Evolutionary conservation across 1,140 invertebrate species (phyloP), one percentile per base, ranked within the genome.

Genomic region (Linepithema humile): DNA sequence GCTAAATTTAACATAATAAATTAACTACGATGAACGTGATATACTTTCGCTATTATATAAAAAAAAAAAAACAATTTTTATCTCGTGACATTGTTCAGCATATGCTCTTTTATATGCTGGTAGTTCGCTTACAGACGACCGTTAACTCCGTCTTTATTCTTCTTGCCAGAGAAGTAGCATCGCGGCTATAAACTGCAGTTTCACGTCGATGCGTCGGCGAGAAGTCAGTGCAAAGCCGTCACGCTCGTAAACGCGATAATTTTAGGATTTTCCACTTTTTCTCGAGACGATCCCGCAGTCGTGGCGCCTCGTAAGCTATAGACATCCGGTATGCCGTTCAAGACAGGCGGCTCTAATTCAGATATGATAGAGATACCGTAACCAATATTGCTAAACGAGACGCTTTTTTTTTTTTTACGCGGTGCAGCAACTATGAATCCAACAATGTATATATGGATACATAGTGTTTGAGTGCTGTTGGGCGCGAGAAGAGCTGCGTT

Each of bases 171-270:
- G 23, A 20, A 53, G 45, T 40, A 78, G 57, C n/a, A 23, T 53
- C 48, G 62, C 48, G 64, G 35, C n/a, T 65, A 6, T 80, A 80
- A 78, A 80, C 0, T 35, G 17, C 17, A 20, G 75, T 35, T 32
- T 55, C 75, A 32, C 29, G 57, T 15, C 57, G 55, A 15, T 17
- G 12, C 17, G 62, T 1, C 38, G 50, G 48, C 62, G 60, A 69
- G 12, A 38, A 48, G 35, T 78, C 75, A 40, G 45, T 15, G 64
- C 23, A 55, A 55, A 80, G 26, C 26, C 48, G 23, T 55, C n/a
- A 23, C n/a, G 75, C 50, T 80, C 35, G 64, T 80, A 70, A 80
- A 70, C 75, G 38, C 38, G 38, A 32, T 80, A 69, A 70, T 80
- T 80, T 70, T 55, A 80, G 48, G 38, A 6, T 43, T 69, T 57